Conservation (phyloP, 2,797 vertebrate species). For the Periophthalmus magnuspinnatus region DNA sequence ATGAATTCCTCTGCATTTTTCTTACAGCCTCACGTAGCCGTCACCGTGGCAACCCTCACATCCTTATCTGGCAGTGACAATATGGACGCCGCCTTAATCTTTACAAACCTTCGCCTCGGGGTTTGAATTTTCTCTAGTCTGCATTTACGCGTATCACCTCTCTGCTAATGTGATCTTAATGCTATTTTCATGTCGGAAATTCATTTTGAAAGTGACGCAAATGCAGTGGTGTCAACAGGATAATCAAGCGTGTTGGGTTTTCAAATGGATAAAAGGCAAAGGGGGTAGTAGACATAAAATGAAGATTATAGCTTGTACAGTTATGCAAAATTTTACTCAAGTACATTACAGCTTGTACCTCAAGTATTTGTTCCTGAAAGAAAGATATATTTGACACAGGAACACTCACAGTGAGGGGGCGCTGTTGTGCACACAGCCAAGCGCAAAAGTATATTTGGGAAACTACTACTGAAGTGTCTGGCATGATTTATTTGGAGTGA, state of each 20-base stretch:
- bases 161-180: constrained; percentile 31
- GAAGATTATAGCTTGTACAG: no score
- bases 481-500: no score
- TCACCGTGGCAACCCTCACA: constrained; percentile 4
- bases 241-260: constrained; percentile 26
- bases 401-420: no score
- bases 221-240: constrained; percentile 26
- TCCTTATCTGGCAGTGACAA: not conserved
- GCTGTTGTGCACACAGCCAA: no score
- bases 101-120: constrained; percentile 1
- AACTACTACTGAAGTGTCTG: no score
- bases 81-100: constrained; percentile 4
- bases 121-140: constrained; percentile 7
- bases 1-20: not conserved
- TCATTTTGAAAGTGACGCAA: constrained; percentile 27
- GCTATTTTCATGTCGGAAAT: constrained; percentile 20
- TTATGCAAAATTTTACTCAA: not conserved
- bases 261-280: constrained; percentile 31
- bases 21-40: not conserved
- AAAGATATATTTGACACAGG: no score
- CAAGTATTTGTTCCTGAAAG: not conserved
- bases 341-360: not conserved
- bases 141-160: constrained; percentile 2
- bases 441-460: no score
- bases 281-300: not conserved